Evolutionary conservation across 2,113 vertebrate genomes (phyloP).

Genomic region (Spheniscus mendiculus): DNA sequence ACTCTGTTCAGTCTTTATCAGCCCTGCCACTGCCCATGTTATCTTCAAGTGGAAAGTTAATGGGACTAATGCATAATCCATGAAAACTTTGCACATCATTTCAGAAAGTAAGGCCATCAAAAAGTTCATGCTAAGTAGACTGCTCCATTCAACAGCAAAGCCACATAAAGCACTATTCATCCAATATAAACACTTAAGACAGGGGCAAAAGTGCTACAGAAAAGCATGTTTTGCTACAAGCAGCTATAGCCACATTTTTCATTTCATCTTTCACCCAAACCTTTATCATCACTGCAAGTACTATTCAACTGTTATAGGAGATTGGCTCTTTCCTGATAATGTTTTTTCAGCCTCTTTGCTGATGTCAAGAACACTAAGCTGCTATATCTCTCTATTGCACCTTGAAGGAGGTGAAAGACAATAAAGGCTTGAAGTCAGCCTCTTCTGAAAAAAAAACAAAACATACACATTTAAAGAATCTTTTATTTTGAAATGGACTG

Average conservation of each 20-base stretch:
- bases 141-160: constrained; percentile 14
- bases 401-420: constrained; percentile 20
- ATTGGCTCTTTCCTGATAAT: constrained; percentile 26
- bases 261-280: constrained; percentile 61
- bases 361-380: constrained; percentile 44
- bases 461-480: background rate
- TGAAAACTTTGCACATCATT: background rate
- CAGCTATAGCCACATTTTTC: constrained; percentile 35
- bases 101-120: background rate
- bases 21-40: background rate
- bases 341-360: constrained; percentile 34
- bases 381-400: constrained; percentile 20
- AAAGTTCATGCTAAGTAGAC: constrained; percentile 38
- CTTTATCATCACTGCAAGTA: background rate
- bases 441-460: background rate
- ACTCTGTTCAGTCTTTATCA: background rate
- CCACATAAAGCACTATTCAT: constrained; percentile 22
- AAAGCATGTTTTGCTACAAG: constrained; percentile 35
- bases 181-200: background rate
- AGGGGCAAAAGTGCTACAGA: constrained; percentile 32
- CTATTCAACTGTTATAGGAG: background rate
- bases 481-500: background rate
- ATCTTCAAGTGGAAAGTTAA: background rate
- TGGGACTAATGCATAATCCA: constrained; percentile 5
- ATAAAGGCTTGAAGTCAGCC: background rate